These are phyloP conservation scores for Charina bottae DNA, from an alignment of 2,113 vertebrate species.

Conservation along the genomic window DNA sequence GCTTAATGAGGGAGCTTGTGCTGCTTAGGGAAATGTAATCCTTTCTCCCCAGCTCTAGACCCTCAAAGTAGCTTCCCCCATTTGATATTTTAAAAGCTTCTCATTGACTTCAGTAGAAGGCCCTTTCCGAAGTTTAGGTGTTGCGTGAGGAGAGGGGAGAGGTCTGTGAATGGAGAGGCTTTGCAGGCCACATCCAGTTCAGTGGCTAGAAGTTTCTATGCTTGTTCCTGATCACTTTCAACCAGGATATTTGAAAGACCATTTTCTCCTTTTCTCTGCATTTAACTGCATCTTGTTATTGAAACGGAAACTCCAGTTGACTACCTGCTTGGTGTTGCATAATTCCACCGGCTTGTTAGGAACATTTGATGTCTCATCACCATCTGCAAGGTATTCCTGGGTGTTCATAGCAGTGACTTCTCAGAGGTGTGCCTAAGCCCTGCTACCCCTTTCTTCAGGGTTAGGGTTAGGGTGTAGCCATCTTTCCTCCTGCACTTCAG, in stretches of 20 bases:
- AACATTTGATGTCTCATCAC: not conserved
- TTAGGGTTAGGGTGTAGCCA: not conserved
- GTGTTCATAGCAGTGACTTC: not conserved
- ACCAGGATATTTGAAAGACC: not conserved
- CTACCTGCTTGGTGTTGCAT: not conserved
- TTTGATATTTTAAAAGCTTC: too few species aligned
- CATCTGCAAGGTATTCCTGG: not conserved
- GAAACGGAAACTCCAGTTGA: not conserved
- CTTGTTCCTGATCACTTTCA: too few species aligned
- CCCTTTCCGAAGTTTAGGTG: not conserved
- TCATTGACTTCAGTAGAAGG: not conserved
- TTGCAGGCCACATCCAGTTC: not conserved
- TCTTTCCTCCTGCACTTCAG: not conserved
- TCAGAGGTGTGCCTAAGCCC: not conserved
- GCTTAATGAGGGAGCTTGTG: too few species aligned
- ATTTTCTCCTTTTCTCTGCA: not conserved
- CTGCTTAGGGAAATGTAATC: too few species aligned
- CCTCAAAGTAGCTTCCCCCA: too few species aligned
- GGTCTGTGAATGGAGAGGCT: not conserved
- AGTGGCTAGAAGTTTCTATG: not conserved
- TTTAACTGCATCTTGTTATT: not conserved
- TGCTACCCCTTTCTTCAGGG: not conserved
- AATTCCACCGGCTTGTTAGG: not conserved
- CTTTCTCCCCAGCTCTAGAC: too few species aligned
- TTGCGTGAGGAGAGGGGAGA: not conserved